phyloP scores from a whole-genome alignment of 2,797 vertebrate species.

The Falco cherrug region DNA sequence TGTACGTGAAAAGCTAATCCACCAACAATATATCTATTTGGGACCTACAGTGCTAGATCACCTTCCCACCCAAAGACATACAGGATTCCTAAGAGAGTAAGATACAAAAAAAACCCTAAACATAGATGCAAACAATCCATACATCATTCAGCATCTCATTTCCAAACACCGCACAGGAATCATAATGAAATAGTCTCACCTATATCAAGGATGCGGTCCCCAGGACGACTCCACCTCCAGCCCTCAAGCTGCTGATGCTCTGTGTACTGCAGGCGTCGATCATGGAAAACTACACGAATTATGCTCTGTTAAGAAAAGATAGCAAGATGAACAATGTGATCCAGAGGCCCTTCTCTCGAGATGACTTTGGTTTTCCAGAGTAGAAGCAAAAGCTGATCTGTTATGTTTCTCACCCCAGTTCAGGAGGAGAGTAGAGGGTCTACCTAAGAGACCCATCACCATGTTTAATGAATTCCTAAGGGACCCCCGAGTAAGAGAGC shows the following conservation, averaged over 20 bases:
- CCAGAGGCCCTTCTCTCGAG: not conserved
- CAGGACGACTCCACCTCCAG: conserved; percentile 93
- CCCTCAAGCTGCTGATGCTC: conserved; percentile 95
- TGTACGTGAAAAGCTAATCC: conserved; percentile 31
- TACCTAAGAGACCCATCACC: not conserved
- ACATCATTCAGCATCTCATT: not conserved
- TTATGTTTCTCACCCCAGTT: not conserved
- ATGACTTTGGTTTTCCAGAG: conserved; percentile 29
- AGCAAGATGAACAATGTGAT: not conserved
- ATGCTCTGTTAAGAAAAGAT: conserved; percentile 83
- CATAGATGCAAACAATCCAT: not conserved
- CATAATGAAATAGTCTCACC: conserved; percentile 78
- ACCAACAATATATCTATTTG: not conserved
- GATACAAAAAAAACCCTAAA: not conserved
- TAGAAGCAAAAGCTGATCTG: conserved; percentile 36
- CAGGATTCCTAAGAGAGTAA: not conserved
- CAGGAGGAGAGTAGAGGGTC: not conserved
- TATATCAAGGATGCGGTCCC: conserved; percentile 92
- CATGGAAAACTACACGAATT: conserved; percentile 92
- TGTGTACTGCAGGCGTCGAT: conserved; percentile 91
- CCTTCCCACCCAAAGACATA: not conserved
- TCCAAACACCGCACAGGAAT: not conserved
- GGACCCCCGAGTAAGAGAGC: not conserved
- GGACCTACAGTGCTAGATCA: not conserved
- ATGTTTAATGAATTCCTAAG: not conserved